Percentiles rank a stretch among this genome's conserved stretches.
Conservation (phyloP, 92 coral and sea anemone species). For the Metridium senile region DNA sequence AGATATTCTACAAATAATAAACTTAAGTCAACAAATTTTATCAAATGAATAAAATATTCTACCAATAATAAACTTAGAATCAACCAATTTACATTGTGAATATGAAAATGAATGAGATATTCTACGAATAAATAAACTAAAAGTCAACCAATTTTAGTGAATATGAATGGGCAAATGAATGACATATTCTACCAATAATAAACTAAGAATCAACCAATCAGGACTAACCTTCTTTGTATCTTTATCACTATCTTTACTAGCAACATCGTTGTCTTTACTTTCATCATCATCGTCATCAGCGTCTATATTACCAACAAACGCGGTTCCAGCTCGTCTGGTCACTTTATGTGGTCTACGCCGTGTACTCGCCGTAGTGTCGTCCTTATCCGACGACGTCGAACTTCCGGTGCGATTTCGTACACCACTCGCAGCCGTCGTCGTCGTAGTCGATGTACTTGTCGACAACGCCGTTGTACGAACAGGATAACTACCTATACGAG, state of each 20-base stretch:
- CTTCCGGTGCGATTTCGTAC: slow-evolving; percentile 52
- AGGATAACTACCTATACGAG: slow-evolving; percentile 58
- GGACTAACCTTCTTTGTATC: slow-evolving; percentile 15
- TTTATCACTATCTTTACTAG: slow-evolving; percentile 21
- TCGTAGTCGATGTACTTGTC: slow-evolving; percentile 61
- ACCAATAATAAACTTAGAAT: too few species aligned
- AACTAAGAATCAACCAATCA: not conserved
- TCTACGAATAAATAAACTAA: too few species aligned
- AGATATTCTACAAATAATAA: too few species aligned
- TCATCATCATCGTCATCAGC: slow-evolving; percentile 61
- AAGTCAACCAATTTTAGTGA: not conserved
- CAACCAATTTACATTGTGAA: too few species aligned
- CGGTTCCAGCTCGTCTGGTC: slow-evolving; percentile 72
- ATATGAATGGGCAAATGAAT: not conserved
- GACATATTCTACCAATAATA: not conserved
- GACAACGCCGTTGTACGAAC: slow-evolving; percentile 75
- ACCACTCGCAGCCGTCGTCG: slow-evolving; percentile 49
- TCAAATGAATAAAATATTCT: not conserved
- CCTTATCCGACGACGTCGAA: slow-evolving; percentile 66
- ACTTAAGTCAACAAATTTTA: not conserved
- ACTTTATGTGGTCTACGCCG: slow-evolving; percentile 53
- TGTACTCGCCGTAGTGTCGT: slow-evolving; percentile 33
- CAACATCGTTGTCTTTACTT: slow-evolving; percentile 34
- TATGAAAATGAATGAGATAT: too few species aligned
- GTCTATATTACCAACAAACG: slow-evolving; percentile 52